Evolutionary conservation across 2,797 vertebrate genomes (phyloP).

Genomic region (Melanotaenia parkinsoni): DNA sequence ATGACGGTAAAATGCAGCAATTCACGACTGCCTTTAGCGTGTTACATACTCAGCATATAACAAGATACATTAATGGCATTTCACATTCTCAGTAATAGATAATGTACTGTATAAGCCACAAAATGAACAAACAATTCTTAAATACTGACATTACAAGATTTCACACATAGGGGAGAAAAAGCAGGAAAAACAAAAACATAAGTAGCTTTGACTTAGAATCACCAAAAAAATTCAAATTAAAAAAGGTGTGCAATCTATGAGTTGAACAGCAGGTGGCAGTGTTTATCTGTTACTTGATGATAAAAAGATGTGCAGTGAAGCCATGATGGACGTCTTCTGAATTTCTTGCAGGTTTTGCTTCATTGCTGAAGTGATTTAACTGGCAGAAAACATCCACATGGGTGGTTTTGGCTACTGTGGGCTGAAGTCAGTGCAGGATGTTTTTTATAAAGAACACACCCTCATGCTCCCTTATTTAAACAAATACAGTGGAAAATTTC

Average conservation of each 20-base stretch:
- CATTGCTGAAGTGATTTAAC: background rate
- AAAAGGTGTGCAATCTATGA: slow-evolving; percentile 49
- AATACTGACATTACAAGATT: slow-evolving; percentile 40
- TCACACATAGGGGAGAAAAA: slow-evolving; percentile 17
- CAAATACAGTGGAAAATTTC: slow-evolving; percentile 5
- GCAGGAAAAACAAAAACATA: background rate
- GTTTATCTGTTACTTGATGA: slow-evolving; percentile 65
- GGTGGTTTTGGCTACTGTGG: slow-evolving; percentile 24
- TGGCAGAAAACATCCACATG: slow-evolving; percentile 35
- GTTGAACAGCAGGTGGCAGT: slow-evolving; percentile 80
- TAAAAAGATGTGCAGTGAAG: slow-evolving; percentile 40
- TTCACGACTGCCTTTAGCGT: slow-evolving; percentile 64
- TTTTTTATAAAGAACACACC: slow-evolving; percentile 42
- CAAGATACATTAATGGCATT: slow-evolving; percentile 71
- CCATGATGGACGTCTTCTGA: slow-evolving; percentile 31
- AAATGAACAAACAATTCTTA: slow-evolving; percentile 31
- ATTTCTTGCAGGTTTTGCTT: background rate
- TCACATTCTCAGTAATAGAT: slow-evolving; percentile 73
- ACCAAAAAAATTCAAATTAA: background rate
- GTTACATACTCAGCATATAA: slow-evolving; percentile 75
- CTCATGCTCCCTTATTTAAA: slow-evolving; percentile 36
- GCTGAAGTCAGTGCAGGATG: slow-evolving; percentile 48
- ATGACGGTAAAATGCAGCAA: slow-evolving; percentile 72
- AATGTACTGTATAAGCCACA: slow-evolving; percentile 62
- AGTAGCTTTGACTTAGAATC: background rate